Percentiles rank a stretch among this genome's conserved stretches.
Evolutionary conservation across 1,140 invertebrate genomes (phyloP).

Genomic region (Eriosoma lanigerum): DNA sequence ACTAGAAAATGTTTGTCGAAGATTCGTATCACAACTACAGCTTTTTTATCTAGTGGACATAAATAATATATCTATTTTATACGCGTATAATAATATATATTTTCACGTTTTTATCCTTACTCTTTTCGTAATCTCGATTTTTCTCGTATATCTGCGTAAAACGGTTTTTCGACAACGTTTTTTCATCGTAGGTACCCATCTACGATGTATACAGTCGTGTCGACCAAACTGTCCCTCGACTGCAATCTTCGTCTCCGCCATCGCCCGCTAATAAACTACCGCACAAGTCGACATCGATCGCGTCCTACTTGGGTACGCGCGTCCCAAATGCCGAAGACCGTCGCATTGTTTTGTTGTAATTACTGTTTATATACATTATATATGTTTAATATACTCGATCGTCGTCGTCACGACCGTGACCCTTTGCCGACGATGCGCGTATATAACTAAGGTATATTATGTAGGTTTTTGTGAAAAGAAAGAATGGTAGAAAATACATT

Average conservation of each 20-base stretch:
- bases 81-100: no score
- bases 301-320: slow-evolving; percentile 32
- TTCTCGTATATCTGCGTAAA: not conserved
- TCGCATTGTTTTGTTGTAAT: slow-evolving; percentile 32
- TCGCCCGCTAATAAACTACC: not conserved
- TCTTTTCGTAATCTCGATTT: no score
- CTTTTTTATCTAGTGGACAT: no score
- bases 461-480: slow-evolving; percentile 28
- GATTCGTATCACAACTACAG: no score
- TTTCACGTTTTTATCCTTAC: not conserved
- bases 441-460: not conserved
- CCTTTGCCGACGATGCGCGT: not conserved
- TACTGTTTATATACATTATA: slow-evolving; percentile 25
- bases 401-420: slow-evolving; percentile 42
- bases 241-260: not conserved
- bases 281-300: not conserved
- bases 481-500: not conserved
- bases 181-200: no score
- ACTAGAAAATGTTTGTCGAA: no score
- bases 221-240: not conserved
- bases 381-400: not conserved
- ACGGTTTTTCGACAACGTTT: no score
- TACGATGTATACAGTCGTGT: no score
- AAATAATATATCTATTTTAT: no score
- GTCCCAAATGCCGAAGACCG: slow-evolving; percentile 27